Evolutionary conservation across 2,113 vertebrate genomes (phyloP).

Genomic region (Brachypteracias leptosomus): DNA sequence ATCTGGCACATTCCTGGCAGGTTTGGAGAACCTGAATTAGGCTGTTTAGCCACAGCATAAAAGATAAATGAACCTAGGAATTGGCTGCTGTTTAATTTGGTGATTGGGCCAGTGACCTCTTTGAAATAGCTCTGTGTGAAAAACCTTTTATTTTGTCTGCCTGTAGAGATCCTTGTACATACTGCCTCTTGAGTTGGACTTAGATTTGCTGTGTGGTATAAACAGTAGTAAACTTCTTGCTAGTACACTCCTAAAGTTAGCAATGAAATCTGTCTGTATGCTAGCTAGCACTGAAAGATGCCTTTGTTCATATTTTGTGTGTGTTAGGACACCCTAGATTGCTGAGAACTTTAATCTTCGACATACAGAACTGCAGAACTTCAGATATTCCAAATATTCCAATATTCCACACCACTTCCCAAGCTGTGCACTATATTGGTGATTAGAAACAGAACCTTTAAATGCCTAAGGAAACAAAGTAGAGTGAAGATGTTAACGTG

Average conservation of each 20-base stretch:
- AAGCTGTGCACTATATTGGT: not conserved
- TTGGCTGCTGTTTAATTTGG: not conserved
- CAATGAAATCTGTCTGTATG: not conserved
- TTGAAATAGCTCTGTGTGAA: not conserved
- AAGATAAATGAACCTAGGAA: not conserved
- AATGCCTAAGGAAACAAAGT: not conserved
- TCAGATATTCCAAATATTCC: too few species aligned
- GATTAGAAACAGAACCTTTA: not conserved
- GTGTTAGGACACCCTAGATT: too few species aligned
- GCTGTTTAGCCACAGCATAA: not conserved
- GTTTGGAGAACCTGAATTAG: not conserved
- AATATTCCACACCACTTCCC: not conserved
- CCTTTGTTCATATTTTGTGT: too few species aligned
- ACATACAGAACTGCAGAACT: not conserved
- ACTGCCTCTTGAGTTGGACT: not conserved
- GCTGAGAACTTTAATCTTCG: not conserved
- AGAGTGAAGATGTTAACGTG: not conserved
- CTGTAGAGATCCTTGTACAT: not conserved
- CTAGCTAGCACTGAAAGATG: not conserved
- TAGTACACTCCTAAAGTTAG: not conserved
- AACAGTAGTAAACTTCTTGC: not conserved
- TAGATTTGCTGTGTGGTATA: not conserved
- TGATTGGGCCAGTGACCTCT: not conserved
- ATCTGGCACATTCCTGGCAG: not conserved
- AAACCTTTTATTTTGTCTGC: not conserved